phyloP scores from a whole-genome alignment of 2,797 vertebrate species.

The Tympanoctomys barrerae region DNA sequence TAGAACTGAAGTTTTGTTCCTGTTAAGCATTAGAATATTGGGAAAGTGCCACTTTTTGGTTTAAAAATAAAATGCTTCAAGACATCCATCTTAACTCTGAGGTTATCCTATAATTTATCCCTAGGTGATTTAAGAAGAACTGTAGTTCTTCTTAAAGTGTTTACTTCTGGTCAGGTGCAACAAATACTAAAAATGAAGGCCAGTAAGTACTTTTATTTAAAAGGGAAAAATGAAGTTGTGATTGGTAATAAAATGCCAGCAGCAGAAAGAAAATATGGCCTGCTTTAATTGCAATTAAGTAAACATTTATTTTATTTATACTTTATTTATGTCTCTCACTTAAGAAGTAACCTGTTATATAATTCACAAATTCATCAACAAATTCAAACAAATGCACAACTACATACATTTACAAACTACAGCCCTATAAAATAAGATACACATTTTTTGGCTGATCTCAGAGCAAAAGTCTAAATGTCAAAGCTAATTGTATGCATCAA shows the following conservation, averaged over 20 bases:
- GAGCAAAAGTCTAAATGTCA: neutral
- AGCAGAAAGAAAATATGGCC: neutral
- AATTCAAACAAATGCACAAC: neutral
- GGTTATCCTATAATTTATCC: constrained; percentile 35
- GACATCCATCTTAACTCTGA: constrained; percentile 37
- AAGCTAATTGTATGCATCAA: neutral
- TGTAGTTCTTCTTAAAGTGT: constrained; percentile 19
- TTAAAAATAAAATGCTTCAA: neutral
- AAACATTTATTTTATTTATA: neutral
- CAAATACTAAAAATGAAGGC: constrained; percentile 33
- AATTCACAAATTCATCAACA: neutral
- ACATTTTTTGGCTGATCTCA: neutral
- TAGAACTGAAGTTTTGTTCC: neutral
- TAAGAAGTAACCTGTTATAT: neutral
- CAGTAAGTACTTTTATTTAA: neutral
- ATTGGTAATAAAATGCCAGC: constrained; percentile 33
- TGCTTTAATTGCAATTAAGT: constrained; percentile 42
- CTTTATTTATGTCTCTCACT: neutral
- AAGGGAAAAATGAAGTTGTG: constrained; percentile 1
- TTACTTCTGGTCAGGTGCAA: constrained; percentile 58
- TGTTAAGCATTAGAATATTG: neutral
- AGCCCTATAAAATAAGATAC: neutral
- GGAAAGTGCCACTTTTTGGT: neutral
- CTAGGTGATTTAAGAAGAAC: constrained; percentile 43
- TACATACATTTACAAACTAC: neutral